phyloP scores from a whole-genome alignment of 2,888 invertebrate genomes.

The Sepiola atlantica region DNA sequence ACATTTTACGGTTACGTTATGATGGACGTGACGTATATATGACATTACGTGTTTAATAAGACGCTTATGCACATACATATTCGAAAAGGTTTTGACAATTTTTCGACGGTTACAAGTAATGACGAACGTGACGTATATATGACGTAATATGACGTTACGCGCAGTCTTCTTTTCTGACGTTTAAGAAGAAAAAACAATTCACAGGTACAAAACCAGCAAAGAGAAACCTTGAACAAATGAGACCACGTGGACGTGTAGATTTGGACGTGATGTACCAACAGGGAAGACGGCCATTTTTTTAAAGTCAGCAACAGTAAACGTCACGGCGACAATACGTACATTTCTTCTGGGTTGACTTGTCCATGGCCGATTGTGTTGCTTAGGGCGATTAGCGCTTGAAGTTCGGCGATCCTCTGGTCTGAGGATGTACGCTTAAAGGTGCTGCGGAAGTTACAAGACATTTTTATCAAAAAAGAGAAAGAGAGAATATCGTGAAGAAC shows the following conservation, averaged over 20 bases:
- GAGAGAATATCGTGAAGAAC: neutral
- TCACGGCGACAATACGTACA: constrained; percentile 55
- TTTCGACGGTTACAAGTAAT: neutral
- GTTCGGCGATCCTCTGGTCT: constrained; percentile 61
- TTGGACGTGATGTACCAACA: neutral
- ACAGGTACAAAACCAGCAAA: neutral
- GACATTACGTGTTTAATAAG: too few relatives aligned
- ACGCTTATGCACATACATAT: too few relatives aligned
- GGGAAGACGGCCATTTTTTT: neutral
- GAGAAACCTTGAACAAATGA: neutral
- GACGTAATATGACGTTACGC: neutral
- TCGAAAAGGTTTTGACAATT: too few relatives aligned
- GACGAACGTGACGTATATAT: neutral
- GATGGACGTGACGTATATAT: too few relatives aligned
- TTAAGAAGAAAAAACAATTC: neutral
- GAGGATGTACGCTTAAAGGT: constrained; percentile 58
- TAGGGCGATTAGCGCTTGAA: constrained; percentile 60
- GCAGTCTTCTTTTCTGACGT: neutral
- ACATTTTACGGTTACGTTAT: too few relatives aligned
- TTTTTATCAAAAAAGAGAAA: constrained; percentile 36
- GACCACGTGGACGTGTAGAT: neutral
- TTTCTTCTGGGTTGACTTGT: constrained; percentile 55
- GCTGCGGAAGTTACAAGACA: constrained; percentile 42
- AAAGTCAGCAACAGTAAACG: neutral
- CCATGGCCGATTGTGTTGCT: constrained; percentile 58